Base-by-base conservation (phyloP, 1,140 invertebrate genomes). In the Bombus affinis region DNA sequence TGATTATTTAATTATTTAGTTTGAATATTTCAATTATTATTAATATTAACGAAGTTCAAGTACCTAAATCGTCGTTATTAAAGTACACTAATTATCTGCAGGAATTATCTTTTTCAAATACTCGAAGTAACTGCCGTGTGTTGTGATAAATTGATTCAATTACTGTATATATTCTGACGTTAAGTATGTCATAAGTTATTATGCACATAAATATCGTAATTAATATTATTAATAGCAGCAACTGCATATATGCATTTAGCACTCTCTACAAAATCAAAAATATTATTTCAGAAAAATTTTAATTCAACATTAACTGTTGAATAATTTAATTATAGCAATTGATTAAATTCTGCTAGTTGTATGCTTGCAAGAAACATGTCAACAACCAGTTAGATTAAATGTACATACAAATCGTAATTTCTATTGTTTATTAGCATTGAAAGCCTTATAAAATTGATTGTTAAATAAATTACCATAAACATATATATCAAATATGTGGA, bases 391-490 rank as follows among this genome's bases (percentile, higher is more conserved):
- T 35, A 53, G 10, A 44, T 65, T 47, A 37, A 65, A 42, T 73
- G 18, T 65, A 42, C 32, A 9, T 65, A 82, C 12, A 82, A 28
- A 42, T 59, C 59, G 13, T 39, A 75, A 37, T 25, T 66, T 8
- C 25, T 66, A 71, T 72, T 62, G 12, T 28, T 18, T 65, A 44
- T 39, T 42, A 59, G 4, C 18, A 44, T 44, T 15, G 32, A 10
- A 75, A n/a, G n/a, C n/a, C 42, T 78, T 35, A 15, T 6, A 57
- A 42, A 42, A 35, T 25, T 53, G 9, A 68, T 0, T 12, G 6
- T 68, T 57, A 28, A 78, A 57, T 83, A 83, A 53, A 57, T 42
- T 70, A 53, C 18, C 35, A 35, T 32, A 35, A 37, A 83, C 35
- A 32, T 28, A 32, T 3, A 76, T 47, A 53, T 77, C 10, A 62